Evolutionary conservation across 2,797 vertebrate species (phyloP).

Genomic region (Phyllotis vaccarum): DNA sequence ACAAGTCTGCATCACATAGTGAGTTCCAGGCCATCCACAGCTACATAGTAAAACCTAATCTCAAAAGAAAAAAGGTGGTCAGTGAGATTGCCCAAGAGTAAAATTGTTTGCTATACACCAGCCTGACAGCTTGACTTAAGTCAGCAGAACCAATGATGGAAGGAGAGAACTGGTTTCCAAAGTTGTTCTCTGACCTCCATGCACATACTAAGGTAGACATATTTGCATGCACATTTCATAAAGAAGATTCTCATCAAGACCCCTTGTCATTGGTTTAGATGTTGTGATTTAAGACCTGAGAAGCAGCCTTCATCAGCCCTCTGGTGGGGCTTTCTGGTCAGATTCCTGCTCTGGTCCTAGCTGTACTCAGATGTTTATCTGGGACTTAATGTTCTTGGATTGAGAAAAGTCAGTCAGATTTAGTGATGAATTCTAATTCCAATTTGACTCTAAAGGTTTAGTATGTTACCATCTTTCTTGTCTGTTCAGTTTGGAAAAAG

Average conservation of each 20-base stretch:
- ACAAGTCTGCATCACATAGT: background rate
- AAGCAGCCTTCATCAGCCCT: background rate
- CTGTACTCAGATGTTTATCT: slow-evolving; percentile 28
- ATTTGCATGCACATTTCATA: background rate
- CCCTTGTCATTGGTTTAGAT: background rate
- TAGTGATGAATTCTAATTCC: slow-evolving; percentile 33
- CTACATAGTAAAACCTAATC: background rate
- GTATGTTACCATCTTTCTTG: slow-evolving; percentile 7
- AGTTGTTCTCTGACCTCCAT: background rate
- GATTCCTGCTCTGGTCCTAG: background rate
- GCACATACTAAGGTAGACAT: no score
- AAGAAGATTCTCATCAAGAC: background rate
- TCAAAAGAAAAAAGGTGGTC: background rate
- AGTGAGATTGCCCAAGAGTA: background rate
- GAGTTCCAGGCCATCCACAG: background rate
- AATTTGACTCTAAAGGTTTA: background rate
- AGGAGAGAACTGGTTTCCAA: background rate
- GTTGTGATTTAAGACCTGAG: background rate
- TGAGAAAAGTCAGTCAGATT: slow-evolving; percentile 47
- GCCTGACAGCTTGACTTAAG: background rate
- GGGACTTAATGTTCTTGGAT: slow-evolving; percentile 6
- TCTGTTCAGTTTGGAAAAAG: slow-evolving; percentile 58
- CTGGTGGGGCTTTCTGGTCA: background rate
- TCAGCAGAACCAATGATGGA: background rate
- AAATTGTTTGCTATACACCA: background rate